Base-by-base conservation (phyloP, 2,113 vertebrate genomes). In the Parus major region DNA sequence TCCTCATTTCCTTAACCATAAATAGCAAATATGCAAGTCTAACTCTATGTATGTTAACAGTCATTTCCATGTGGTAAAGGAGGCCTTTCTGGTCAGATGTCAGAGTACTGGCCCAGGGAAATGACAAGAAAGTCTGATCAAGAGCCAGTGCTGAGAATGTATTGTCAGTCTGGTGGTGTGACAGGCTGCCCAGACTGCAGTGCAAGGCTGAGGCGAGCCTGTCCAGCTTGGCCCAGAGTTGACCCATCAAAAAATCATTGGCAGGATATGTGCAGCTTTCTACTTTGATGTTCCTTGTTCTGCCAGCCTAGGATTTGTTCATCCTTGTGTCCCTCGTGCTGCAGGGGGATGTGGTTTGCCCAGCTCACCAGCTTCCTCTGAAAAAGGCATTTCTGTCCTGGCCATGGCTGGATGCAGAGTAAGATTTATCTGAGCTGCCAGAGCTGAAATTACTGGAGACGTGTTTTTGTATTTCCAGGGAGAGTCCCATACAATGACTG, bases 271-370 rank as follows among this genome's bases (percentile, higher is more conserved):
- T 64, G 41, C n/a, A 80, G 24, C 24, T 86, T 86, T 93, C 64
- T 88, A 11, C 63, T 92, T 90, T 42, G 42, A 72, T 81, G 23
- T 10, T 81, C 8, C 42, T 77, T 83, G 31, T 52, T 83, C 64
- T 93, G 42, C 60, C 55, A 83, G 72, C 10, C 3, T 49, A n/a
- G 13, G 36, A 83, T 82, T 91, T 88, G 53, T 31, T 86, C 46
- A 56, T 65, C 13, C 22, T n/a, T 4, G 2, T 39, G 18, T 33
- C 41, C 2, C 13, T 82, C 0, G 0, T 22, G 20, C 19, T 69
- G 39, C n/a, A 72, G 57, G 21, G 65, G 42, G 50, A 59, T 53
- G 17, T 7, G 2, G 12, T 61, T 52, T 69, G 68, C 63, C 59
- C 83, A 73, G n/a, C 35, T 91, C 60, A 65, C 73, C 69, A 80